A percentile compares a stretch with the other conserved stretches of the same genome.
Evolutionary conservation across 1,140 invertebrate genomes (phyloP).

Genomic region (Ostrea edulis): DNA sequence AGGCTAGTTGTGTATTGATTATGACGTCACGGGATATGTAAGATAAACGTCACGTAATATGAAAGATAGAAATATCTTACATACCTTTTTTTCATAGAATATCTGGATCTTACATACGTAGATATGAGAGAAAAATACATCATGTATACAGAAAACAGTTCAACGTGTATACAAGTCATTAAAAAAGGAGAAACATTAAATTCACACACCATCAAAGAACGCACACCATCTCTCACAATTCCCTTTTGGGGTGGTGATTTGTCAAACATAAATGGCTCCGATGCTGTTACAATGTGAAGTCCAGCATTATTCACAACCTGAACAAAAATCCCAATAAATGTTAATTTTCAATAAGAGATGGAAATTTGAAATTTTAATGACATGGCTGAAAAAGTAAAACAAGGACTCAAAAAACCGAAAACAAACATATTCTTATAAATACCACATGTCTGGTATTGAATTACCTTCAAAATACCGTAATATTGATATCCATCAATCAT

Average conservation of each 20-base stretch:
- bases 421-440: background rate
- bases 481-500: background rate
- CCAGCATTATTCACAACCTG: background rate
- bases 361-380: background rate
- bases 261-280: background rate
- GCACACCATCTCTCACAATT: background rate
- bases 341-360: background rate
- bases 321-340: background rate
- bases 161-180: too few species aligned
- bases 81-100: too few species aligned
- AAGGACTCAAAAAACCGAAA: background rate
- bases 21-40: too few species aligned
- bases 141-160: too few species aligned
- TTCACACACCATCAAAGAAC: background rate
- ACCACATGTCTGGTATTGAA: background rate
- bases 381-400: background rate
- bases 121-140: too few species aligned
- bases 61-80: too few species aligned
- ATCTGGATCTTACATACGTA: too few species aligned
- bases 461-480: background rate
- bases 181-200: too few species aligned
- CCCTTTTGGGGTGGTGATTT: background rate
- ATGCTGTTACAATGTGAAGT: background rate
- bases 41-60: too few species aligned
- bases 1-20: too few species aligned